Base-by-base conservation (phyloP, 2,888 invertebrate genomes). In the Rhyacophila evoluta region DNA sequence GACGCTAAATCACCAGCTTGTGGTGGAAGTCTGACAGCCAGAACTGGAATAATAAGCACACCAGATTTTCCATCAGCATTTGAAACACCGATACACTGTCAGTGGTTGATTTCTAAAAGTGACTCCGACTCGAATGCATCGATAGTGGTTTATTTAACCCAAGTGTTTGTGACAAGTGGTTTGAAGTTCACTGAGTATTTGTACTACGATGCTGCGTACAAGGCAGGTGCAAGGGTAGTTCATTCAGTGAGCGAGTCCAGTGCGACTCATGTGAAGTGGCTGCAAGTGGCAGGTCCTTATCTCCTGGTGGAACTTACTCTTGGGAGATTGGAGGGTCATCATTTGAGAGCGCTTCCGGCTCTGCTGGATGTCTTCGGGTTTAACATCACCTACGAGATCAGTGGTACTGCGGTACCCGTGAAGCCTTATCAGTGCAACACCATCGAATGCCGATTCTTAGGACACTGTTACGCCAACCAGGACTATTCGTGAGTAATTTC, bases 301-400 rank as follows among this genome's bases (percentile, higher is more conserved):
- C 88, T 97, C 81, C 95, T 96, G 78, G 92, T 97, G 81, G 94
- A 95, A 82, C 92, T 97, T 84, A 89, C 91, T 67, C 90, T 97
- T 84, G 90, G 93, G 83, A 89, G 92, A 27, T 88, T 94, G 79
- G 95, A 95, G 85, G 95, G 95, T 6, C 94, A 95, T 33, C 96
- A 97, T 87, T 89, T 97, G 77, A 90, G 97, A 3, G 96, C 96
- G 0, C 88, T 96, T 82, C 92, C 95, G 85, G 93, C 94, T 76
- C 91, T 97, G 33, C 89, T 97, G 80, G 94, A 96, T 81, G 95
- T 97, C 41, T 97, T 94, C 85, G 97, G 97, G 11, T 97, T 98
- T 89, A 97, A 98, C 88, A 93, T 97, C 84, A 97, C 97, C 28
- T 97, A 97, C 86, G 95, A 97, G 85, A 93, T 97, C 83, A 85